These are phyloP conservation scores for Saguinus imperator DNA, from an alignment of 2,113 vertebrate species.

Conservation along the genomic window DNA sequence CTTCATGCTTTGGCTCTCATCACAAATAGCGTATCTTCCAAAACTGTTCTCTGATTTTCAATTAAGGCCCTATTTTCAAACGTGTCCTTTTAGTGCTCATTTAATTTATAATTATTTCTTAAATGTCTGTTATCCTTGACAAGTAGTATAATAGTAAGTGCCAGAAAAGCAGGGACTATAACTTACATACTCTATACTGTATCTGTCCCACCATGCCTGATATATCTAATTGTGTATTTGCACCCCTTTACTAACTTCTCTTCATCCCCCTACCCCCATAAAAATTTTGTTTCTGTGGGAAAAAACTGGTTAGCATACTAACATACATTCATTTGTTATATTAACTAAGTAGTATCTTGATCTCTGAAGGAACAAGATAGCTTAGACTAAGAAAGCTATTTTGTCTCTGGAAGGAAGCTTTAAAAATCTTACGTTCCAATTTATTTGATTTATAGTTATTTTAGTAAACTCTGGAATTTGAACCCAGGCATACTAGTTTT, in stretches of 20 bases:
- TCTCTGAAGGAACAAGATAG: not conserved
- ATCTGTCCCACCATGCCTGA: not conserved
- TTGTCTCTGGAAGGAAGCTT: not conserved
- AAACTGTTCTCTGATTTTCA: not conserved
- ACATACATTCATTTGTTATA: not conserved
- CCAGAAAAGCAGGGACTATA: not conserved
- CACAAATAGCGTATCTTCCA: not conserved
- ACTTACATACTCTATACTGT: not conserved
- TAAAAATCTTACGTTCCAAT: not conserved
- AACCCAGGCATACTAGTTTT: not conserved
- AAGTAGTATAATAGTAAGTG: not conserved
- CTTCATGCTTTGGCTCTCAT: not conserved
- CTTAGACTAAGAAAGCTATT: not conserved
- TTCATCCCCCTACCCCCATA: not conserved
- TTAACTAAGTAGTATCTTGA: not conserved
- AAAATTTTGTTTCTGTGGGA: not conserved
- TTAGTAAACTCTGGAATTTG: slow-evolving; percentile 15
- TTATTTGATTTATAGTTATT: not conserved
- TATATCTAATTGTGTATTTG: not conserved
- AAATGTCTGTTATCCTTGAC: not conserved
- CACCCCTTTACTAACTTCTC: not conserved
- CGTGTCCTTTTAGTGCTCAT: not conserved
- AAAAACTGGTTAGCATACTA: not conserved
- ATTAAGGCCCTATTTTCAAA: not conserved
- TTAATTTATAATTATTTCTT: not conserved